Base-by-base conservation (phyloP, 2,113 vertebrate genomes). In the Nannospalax galili region DNA sequence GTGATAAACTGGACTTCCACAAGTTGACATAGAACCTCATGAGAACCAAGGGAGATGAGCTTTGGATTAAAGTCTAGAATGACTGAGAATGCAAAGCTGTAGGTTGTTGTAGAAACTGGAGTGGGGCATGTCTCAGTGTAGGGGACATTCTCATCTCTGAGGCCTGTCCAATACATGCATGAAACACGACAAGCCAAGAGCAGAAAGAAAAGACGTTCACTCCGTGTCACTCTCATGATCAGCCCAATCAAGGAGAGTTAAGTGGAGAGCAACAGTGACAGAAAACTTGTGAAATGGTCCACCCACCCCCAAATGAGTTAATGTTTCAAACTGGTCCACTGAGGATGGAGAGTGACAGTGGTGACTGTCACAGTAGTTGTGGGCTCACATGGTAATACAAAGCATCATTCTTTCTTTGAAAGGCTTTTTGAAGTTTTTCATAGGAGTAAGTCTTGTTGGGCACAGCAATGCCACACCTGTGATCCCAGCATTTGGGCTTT, bases 61-160 rank as follows among this genome's bases (percentile, higher is more conserved):
- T 65, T 15, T 48, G 15, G 48, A 52, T 52, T 52, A 52, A 52
- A 52, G 6, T 52, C 48, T 52, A 52, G 48, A 52, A 52, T 52
- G 48, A 52, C 11, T 52, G 48, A 11, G 48, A 52, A 52, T 6
- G 48, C 11, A 52, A 52, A 52, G 48, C 48, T 52, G 48, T 52
- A 52, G 0, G 1, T 64, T 77, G 30, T 79, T 70, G 60, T 75
- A 65, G 52, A 74, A 45, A 35, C 65, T 52, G 28, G 37, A 37
- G 30, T 52, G 42, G 22, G 32, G 52, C 62, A 35, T 20, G 0
- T 74, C 42, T 67, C 17, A 10, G 70, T 28, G 9, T 11, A 24
- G 1, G 40, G 56, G 45, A 26, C 10, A 1, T 0, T 48, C 72
- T 62, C 32, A 3, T 16, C 62, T 72, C 0, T 65, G 15, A 26